These are phyloP conservation scores for Bombus sibiricus DNA, from an alignment of 1,140 invertebrate genomes.

Conservation along the genomic window DNA sequence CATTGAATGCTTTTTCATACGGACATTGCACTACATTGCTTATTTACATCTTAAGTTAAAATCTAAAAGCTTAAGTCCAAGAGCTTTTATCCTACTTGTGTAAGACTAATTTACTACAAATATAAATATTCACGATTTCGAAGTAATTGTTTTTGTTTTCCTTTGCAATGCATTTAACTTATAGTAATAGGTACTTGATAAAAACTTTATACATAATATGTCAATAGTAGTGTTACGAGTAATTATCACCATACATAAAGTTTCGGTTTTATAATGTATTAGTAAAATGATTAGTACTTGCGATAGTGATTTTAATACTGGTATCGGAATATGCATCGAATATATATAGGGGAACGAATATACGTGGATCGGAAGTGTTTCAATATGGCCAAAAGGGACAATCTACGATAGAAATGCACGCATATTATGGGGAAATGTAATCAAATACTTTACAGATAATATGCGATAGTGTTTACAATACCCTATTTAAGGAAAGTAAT, in stretches of 20 bases:
- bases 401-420: too few species aligned
- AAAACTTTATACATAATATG: neutral
- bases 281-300: too few species aligned
- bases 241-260: neutral
- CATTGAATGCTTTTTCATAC: conserved; percentile 62
- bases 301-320: too few species aligned
- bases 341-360: too few species aligned
- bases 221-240: neutral
- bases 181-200: neutral
- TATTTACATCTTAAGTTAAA: conserved; percentile 65
- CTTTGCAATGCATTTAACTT: neutral
- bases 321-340: too few species aligned
- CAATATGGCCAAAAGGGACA: too few species aligned
- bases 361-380: too few species aligned
- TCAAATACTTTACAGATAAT: too few species aligned
- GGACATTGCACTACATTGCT: conserved; percentile 61
- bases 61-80: conserved; percentile 47
- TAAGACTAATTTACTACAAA: conserved; percentile 68
- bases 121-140: conserved; percentile 68
- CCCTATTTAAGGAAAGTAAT: too few species aligned
- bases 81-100: conserved; percentile 68
- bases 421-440: too few species aligned
- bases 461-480: too few species aligned
- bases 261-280: neutral
- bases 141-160: conserved; percentile 38